Evolutionary conservation across 2,113 vertebrate genomes (phyloP).

Genomic region (Natator depressus): DNA sequence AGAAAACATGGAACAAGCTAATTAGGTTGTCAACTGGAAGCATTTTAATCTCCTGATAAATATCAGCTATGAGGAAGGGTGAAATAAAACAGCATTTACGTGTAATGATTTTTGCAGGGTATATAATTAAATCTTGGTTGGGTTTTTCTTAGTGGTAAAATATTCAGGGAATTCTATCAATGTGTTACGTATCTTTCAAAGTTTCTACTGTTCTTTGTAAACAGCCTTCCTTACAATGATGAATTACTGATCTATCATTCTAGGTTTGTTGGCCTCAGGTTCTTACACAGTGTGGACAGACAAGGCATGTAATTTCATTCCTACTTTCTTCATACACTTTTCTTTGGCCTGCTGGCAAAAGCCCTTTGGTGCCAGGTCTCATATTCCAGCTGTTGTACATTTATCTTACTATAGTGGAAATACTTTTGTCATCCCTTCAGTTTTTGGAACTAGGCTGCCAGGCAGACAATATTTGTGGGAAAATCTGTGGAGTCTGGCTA

Average conservation of each 20-base stretch:
- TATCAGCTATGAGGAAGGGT: conserved; percentile 22
- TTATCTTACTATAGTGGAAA: conserved; percentile 65
- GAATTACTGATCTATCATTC: conserved; percentile 62
- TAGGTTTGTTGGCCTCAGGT: not conserved
- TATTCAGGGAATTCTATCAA: conserved; percentile 52
- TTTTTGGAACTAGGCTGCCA: not conserved
- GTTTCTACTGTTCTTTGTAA: conserved; percentile 62
- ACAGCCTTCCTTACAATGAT: conserved; percentile 61
- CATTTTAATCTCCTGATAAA: conserved; percentile 52
- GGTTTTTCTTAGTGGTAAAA: conserved; percentile 9
- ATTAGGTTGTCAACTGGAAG: conserved; percentile 30
- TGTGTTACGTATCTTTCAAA: conserved; percentile 63
- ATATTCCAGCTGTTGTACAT: conserved; percentile 78
- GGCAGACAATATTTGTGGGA: conserved; percentile 72
- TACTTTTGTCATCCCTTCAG: conserved; percentile 49
- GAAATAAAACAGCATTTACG: not conserved
- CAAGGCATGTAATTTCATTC: conserved; percentile 73
- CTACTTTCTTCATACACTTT: conserved; percentile 56
- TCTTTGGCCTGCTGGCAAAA: conserved; percentile 71
- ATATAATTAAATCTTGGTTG: conserved; percentile 48
- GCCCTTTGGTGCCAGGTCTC: conserved; percentile 73
- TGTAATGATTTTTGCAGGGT: not conserved
- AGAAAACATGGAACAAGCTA: conserved; percentile 42
- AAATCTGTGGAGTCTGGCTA: not conserved
- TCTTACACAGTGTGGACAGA: conserved; percentile 37